Evolutionary conservation across 2,113 vertebrate genomes (phyloP), one percentile per base, ranked within the genome.

Genomic region (Nettapus auritus): DNA sequence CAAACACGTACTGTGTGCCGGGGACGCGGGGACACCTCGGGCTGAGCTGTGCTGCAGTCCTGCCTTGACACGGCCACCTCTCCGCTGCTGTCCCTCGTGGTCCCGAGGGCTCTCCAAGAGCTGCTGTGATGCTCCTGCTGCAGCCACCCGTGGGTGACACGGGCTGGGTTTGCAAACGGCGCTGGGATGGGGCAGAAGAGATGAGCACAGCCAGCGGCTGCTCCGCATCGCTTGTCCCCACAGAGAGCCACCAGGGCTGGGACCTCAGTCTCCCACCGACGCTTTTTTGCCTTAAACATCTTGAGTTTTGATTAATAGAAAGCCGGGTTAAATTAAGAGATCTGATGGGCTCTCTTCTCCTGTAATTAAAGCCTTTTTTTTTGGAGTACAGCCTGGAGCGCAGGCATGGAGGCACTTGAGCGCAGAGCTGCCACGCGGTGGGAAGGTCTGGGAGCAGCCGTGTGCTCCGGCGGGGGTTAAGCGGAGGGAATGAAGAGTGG

Each of bases 401-500:
- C 31, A 64, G 86, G 74, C 73, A 17, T 44, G 59, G 76, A 86
- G 29, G 36, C 88, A 88, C 91, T 94, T 2, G n/a, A 97, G 95
- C 97, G 71, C 69, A 84, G 91, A 5, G 57, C 79, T 94, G 67
- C 89, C 79, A 69, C 34, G 52, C 4, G 4, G 73, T 23, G 76
- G 89, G 93, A 90, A 73, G 96, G 79, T 44, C 86, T 55, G 90
- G 70, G 87, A 93, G 86, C 82, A 89, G 86, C 80, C 46, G 88
- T 80, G 82, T 17, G 22, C 81, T 78, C 87, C 4, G 10, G 71
- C 16, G 62, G 85, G 82, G 80, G 60, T 31, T 3, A 23, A 84
- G 79, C 33, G 26, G 85, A 86, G 91, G 80, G 94, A 90, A 53
- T 66, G 93, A 92, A 90, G 94, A 96, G 95, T 87, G 78, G 94